phyloP scores from a whole-genome alignment of 2,797 vertebrate species.

The Paramormyrops hopkinsi region DNA sequence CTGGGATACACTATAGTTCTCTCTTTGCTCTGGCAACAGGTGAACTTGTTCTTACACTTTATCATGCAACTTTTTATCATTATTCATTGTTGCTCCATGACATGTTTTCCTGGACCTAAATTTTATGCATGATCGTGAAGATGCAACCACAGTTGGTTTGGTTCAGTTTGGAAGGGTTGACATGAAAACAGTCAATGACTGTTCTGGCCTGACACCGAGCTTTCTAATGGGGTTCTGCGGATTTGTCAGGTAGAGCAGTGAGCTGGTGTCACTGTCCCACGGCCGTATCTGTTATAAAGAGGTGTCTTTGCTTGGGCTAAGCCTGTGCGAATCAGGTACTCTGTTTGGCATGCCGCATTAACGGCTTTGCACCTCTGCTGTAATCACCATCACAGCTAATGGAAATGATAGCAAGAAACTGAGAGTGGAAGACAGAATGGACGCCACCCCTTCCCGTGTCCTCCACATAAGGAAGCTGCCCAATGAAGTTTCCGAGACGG shows the following conservation, averaged over 20 bases:
- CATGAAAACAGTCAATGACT: not conserved
- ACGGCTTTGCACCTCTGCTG: not conserved
- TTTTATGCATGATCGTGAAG: constrained; percentile 12
- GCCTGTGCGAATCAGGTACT: not conserved
- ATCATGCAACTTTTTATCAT: not conserved
- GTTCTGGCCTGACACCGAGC: not conserved
- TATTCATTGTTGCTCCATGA: not conserved
- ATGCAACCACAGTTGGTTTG: not conserved
- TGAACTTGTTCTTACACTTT: not conserved
- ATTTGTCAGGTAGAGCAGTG: not conserved
- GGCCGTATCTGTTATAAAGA: not conserved
- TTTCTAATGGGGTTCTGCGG: not conserved
- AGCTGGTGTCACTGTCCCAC: not conserved
- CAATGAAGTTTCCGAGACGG: constrained; percentile 92
- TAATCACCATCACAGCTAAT: constrained; percentile 68
- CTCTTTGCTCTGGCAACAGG: not conserved
- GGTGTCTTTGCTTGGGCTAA: not conserved
- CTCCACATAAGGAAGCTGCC: constrained; percentile 97
- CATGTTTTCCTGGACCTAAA: not conserved
- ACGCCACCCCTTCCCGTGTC: constrained; percentile 87
- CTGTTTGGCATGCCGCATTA: not conserved
- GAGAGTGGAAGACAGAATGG: constrained; percentile 85
- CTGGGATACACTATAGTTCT: not conserved
- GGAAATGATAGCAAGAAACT: constrained; percentile 97
- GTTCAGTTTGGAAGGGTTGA: constrained; percentile 3